These are phyloP conservation scores for Yponomeuta cagnagella DNA, from an alignment of 2,888 invertebrate genomes.

Conservation along the genomic window DNA sequence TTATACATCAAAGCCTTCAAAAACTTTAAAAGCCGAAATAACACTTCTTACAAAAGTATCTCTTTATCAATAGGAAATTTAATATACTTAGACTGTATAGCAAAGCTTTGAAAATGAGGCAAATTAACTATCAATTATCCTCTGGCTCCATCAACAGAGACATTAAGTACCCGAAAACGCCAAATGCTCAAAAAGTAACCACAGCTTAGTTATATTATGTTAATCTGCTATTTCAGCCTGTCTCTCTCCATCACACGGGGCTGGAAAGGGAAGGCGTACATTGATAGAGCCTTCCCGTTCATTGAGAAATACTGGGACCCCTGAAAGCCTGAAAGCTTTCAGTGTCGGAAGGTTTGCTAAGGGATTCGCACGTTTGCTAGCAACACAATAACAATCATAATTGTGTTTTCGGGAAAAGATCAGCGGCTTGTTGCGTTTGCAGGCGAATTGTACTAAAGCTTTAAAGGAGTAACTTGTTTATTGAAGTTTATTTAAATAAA, in stretches of 20 bases:
- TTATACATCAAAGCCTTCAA: no score
- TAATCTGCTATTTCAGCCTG: background rate
- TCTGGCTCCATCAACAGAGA: background rate
- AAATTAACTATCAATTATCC: no score
- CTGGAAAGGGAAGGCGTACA: background rate
- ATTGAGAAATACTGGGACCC: conserved; percentile 17
- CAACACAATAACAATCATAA: background rate
- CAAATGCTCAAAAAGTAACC: background rate
- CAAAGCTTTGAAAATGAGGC: no score
- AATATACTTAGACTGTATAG: no score
- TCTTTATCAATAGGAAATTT: no score
- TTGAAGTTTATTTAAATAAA: background rate
- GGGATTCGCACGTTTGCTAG: background rate
- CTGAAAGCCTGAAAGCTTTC: background rate
- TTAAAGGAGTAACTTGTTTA: no score
- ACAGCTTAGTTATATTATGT: background rate
- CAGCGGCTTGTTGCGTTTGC: background rate
- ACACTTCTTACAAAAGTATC: no score
- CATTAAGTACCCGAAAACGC: background rate
- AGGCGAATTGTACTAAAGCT: no score
- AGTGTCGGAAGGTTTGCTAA: background rate
- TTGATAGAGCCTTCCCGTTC: background rate
- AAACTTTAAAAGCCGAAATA: no score
- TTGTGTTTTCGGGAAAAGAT: background rate
- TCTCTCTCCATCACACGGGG: background rate